Conservation (phyloP, 1,140 invertebrate species). For the Bombus difficillimus region DNA sequence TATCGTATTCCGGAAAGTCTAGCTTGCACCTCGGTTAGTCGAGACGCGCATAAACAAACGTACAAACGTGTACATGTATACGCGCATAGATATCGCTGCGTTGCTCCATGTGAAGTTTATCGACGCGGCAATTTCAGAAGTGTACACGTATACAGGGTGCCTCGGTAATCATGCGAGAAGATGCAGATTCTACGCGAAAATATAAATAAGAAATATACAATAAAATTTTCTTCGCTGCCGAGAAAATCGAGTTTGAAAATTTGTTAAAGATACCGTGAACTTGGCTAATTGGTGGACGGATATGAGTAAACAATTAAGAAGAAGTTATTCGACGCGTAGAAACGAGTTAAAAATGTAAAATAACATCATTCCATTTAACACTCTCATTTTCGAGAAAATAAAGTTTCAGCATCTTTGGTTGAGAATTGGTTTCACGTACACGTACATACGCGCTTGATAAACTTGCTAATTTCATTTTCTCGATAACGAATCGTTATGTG, state of each 20-base stretch:
- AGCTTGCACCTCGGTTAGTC: conserved; percentile 36
- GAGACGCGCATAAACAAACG: conserved; percentile 31
- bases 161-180: neutral
- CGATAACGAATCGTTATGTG: no score
- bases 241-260: neutral
- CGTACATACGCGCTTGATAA: neutral
- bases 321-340: no score
- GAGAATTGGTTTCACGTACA: no score
- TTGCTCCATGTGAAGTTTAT: conserved; percentile 37
- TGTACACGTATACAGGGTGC: neutral
- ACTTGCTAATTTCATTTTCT: neutral
- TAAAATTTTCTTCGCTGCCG: neutral
- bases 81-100: conserved; percentile 32
- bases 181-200: neutral
- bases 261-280: no score
- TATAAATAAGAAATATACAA: neutral
- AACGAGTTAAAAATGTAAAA: no score
- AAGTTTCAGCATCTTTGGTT: no score
- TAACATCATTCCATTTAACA: no score
- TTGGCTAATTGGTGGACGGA: no score
- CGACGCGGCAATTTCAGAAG: conserved; percentile 32
- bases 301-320: no score
- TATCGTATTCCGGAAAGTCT: conserved; percentile 45
- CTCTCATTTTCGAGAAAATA: no score
- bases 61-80: neutral